These are phyloP conservation scores for Scolopax bukidnonensis DNA, from an alignment of 2,797 vertebrate species.

Conservation along the genomic window DNA sequence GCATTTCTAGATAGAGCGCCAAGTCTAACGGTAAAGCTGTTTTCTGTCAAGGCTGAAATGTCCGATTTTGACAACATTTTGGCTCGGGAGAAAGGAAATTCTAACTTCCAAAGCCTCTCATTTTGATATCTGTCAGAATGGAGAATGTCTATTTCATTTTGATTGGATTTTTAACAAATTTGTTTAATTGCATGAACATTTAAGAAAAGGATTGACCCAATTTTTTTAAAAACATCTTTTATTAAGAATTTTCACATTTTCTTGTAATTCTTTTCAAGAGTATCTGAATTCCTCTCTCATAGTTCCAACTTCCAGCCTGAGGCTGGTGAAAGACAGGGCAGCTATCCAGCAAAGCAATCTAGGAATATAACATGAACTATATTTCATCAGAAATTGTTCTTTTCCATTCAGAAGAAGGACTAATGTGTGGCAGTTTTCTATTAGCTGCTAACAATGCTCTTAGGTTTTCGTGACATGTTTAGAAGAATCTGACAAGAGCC, in stretches of 20 bases:
- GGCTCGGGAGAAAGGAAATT: not conserved
- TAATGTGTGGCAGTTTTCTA: constrained; percentile 6
- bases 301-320: not conserved
- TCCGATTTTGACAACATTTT: not conserved
- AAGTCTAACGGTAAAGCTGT: not conserved
- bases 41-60: not conserved
- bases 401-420: constrained; percentile 37
- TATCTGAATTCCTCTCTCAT: not conserved
- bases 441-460: constrained; percentile 37
- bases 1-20: not conserved
- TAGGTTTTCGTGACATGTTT: constrained; percentile 36
- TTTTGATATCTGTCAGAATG: not conserved
- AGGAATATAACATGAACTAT: constrained; percentile 24
- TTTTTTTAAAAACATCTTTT: not conserved
- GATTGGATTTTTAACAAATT: not conserved
- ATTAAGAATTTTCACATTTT: not conserved
- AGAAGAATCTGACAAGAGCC: constrained; percentile 34
- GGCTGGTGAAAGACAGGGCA: constrained; percentile 4
- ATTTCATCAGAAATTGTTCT: constrained; percentile 48
- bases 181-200: not conserved
- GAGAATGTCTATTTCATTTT: not conserved
- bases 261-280: not conserved
- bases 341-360: not conserved
- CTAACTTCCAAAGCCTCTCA: not conserved
- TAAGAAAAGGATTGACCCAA: not conserved